Evolutionary conservation across 2,797 vertebrate species (phyloP).

Genomic region (Agapornis canus): DNA sequence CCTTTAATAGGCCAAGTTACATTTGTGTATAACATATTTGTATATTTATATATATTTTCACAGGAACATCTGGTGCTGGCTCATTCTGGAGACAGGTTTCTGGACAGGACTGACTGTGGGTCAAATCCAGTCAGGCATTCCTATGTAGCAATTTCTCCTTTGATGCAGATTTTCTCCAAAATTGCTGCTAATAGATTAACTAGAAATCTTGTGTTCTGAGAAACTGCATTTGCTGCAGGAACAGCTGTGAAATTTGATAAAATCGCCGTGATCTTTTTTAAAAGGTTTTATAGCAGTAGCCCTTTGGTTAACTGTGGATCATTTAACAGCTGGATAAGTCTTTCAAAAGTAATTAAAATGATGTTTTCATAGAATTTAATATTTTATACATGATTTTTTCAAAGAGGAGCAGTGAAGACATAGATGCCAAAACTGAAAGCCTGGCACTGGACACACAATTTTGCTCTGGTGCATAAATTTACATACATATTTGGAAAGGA

Average conservation of each 20-base stretch:
- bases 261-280: slow-evolving; percentile 32
- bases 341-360: slow-evolving; percentile 54
- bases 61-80: slow-evolving; percentile 36
- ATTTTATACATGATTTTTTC: slow-evolving; percentile 36
- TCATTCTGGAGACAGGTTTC: slow-evolving; percentile 2
- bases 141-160: neutral
- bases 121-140: neutral
- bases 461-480: slow-evolving; percentile 42
- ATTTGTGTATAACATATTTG: neutral
- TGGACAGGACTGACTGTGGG: neutral
- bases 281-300: slow-evolving; percentile 35
- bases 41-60: neutral
- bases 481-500: slow-evolving; percentile 27
- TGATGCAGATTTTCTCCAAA: slow-evolving; percentile 36
- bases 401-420: neutral
- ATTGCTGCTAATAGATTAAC: slow-evolving; percentile 28
- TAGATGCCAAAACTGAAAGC: slow-evolving; percentile 34
- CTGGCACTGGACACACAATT: neutral
- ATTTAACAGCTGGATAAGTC: slow-evolving; percentile 39
- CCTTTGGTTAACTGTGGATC: neutral
- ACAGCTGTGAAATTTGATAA: slow-evolving; percentile 66
- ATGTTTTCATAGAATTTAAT: slow-evolving; percentile 50
- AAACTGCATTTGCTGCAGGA: slow-evolving; percentile 40
- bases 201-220: slow-evolving; percentile 44
- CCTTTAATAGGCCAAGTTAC: neutral